phyloP scores from a whole-genome alignment of 2,797 vertebrate species.

The Acipenser oxyrinchus region DNA sequence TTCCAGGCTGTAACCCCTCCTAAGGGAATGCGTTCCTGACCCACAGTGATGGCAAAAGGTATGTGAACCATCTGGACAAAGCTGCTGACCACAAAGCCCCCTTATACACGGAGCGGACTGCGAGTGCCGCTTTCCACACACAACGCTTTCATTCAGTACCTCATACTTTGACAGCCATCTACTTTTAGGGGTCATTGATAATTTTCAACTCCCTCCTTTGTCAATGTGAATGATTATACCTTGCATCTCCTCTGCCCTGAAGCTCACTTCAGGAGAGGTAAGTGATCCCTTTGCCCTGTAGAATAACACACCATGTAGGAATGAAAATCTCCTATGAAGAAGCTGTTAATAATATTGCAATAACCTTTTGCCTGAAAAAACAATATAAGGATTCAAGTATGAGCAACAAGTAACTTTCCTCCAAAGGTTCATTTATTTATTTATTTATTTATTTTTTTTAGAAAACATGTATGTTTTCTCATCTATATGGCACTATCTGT shows the following conservation, averaged over 20 bases:
- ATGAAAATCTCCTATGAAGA: conserved; percentile 1
- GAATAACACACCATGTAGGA: conserved; percentile 1
- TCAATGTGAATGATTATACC: conserved; percentile 6
- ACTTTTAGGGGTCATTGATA: conserved; percentile 32
- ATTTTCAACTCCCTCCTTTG: conserved; percentile 20
- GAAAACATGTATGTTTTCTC: no score
- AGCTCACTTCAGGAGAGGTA: conserved; percentile 24
- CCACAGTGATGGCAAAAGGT: conserved; percentile 61
- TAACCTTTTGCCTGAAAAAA: neutral
- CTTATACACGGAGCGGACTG: conserved; percentile 38
- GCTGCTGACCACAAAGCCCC: conserved; percentile 58
- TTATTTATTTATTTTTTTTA: no score
- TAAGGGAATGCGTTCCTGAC: conserved; percentile 70
- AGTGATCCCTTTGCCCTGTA: neutral
- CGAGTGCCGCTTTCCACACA: conserved; percentile 20
- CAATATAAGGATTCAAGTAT: conserved; percentile 1
- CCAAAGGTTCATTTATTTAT: neutral
- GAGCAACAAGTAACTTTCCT: neutral
- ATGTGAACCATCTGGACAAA: conserved; percentile 77
- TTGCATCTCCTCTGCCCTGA: conserved; percentile 20
- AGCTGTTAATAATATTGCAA: neutral
- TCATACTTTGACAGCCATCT: conserved; percentile 47
- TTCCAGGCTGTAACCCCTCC: conserved; percentile 66
- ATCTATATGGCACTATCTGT: no score
- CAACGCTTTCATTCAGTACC: conserved; percentile 21